Percentiles rank a stretch among this genome's conserved stretches.
Evolutionary conservation across 2,888 invertebrate genomes (phyloP).

Genomic region (Chymomyza caudatula): DNA sequence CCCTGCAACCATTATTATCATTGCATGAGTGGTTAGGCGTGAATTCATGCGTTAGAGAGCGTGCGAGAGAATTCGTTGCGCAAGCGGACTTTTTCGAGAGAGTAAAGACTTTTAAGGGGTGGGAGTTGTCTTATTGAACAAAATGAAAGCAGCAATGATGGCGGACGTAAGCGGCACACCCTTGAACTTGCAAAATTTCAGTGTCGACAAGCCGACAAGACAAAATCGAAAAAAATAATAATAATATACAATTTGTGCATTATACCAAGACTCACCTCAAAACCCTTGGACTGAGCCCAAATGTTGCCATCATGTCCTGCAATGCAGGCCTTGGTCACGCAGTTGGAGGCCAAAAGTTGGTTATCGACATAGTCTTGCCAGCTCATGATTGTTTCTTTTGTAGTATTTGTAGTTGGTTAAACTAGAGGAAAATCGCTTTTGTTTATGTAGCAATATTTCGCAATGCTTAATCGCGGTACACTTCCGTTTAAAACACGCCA

Average conservation of each 20-base stretch:
- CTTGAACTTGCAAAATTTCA: constrained; percentile 75
- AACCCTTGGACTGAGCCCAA: constrained; percentile 95
- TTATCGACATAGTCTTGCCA: constrained; percentile 99
- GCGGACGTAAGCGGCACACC: constrained; percentile 64
- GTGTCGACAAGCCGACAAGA: constrained; percentile 24
- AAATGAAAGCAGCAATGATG: constrained; percentile 57
- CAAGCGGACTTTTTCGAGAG: constrained; percentile 19
- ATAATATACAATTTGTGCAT: not conserved
- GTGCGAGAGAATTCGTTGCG: constrained; percentile 14
- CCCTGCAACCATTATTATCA: not conserved
- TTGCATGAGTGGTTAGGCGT: constrained; percentile 10
- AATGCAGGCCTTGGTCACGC: constrained; percentile 96
- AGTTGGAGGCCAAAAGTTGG: constrained; percentile 96
- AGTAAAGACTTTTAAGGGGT: constrained; percentile 38
- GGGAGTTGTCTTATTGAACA: constrained; percentile 61
- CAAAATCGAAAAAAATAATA: not conserved
- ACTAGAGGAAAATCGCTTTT: constrained; percentile 25
- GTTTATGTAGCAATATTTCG: constrained; percentile 28
- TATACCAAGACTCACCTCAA: constrained; percentile 87
- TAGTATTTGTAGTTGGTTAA: constrained; percentile 48
- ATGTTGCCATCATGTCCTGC: constrained; percentile 96
- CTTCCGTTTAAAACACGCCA: constrained; percentile 44
- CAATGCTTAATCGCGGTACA: constrained; percentile 40
- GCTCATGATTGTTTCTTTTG: constrained; percentile 84
- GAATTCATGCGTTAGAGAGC: constrained; percentile 3